These are phyloP conservation scores for cattle (Bos taurus) DNA, from an alignment of 2,113 vertebrate species.

Conservation along the genomic window DNA sequence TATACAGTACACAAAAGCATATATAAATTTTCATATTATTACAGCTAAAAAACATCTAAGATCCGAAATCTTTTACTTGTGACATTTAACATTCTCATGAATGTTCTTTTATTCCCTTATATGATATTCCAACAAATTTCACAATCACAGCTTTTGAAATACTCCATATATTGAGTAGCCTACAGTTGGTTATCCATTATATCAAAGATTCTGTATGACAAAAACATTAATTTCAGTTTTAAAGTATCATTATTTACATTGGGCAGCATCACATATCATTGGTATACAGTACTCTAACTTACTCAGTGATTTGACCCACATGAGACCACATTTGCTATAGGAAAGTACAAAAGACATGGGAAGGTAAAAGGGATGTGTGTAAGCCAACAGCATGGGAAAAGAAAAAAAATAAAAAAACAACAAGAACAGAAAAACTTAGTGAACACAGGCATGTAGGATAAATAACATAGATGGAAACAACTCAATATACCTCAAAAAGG, in stretches of 20 bases:
- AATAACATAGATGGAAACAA: background rate
- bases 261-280: background rate
- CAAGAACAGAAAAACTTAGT: background rate
- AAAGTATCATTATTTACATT: background rate
- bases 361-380: background rate
- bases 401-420: background rate
- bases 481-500: background rate
- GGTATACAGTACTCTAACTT: background rate
- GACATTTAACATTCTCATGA: background rate
- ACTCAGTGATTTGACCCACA: background rate
- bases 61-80: background rate
- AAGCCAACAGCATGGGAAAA: background rate
- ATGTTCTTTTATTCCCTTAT: background rate
- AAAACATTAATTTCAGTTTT: slow-evolving; percentile 11
- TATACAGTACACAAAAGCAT: background rate
- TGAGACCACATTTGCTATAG: background rate
- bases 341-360: background rate
- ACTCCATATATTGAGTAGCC: background rate
- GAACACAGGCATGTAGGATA: background rate
- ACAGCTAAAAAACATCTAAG: background rate
- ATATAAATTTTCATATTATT: background rate
- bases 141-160: background rate
- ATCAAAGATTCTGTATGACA: background rate
- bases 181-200: background rate
- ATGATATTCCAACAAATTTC: background rate